Conservation (phyloP, 92 coral and sea anemone species). For the Meandrina meandrites region DNA sequence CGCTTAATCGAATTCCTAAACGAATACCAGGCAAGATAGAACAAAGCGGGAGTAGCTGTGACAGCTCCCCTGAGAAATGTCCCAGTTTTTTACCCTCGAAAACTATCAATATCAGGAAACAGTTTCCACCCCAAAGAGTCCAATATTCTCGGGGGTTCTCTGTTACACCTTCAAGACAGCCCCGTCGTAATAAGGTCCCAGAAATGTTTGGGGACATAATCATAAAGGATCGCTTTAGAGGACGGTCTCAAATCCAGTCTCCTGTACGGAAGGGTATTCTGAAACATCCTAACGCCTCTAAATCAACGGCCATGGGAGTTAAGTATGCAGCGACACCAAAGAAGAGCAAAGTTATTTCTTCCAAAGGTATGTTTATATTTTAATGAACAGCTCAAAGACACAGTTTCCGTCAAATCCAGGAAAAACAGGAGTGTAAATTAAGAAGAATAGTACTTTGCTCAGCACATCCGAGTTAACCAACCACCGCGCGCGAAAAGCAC, state of each 20-base stretch:
- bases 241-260: conserved; percentile 11
- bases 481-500: too few species aligned
- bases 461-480: too few species aligned
- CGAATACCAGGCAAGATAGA: conserved; percentile 19
- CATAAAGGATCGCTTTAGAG: conserved; percentile 5
- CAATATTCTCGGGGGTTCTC: conserved; percentile 10
- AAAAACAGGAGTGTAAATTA: too few species aligned
- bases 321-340: neutral
- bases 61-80: conserved; percentile 53
- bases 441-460: too few species aligned
- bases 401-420: too few species aligned
- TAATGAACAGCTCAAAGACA: neutral
- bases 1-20: conserved; percentile 21
- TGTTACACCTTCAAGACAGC: conserved; percentile 3
- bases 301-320: neutral
- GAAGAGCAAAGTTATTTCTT: neutral
- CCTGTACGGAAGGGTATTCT: conserved; percentile 45
- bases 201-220: conserved; percentile 40
- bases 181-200: conserved; percentile 25
- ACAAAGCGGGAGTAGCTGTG: conserved; percentile 25
- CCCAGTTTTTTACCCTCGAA: conserved; percentile 10
- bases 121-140: neutral
- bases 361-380: conserved; percentile 16
- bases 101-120: neutral
- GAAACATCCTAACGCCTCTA: conserved; percentile 34